Conservation (phyloP, 2,888 invertebrate genomes). For the Callyntrura sp. region DNA sequence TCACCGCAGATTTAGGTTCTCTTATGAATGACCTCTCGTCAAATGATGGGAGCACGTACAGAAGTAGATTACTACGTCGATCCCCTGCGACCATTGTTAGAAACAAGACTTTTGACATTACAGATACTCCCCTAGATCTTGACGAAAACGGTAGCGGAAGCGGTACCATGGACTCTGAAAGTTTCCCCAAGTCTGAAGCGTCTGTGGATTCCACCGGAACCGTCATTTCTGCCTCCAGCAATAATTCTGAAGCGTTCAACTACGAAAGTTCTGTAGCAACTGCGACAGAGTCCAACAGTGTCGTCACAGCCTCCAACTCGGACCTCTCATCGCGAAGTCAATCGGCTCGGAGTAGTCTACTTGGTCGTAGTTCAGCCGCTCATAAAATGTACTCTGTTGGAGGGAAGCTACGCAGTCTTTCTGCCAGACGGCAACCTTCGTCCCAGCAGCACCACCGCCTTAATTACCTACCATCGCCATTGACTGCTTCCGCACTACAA, state of each 20-base stretch:
- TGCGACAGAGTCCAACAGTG: neutral
- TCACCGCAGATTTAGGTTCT: too few species aligned
- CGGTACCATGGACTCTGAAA: neutral
- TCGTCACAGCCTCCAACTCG: conserved; percentile 30
- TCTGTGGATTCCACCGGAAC: conserved; percentile 23
- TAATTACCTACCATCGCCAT: conserved; percentile 12
- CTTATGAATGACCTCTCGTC: neutral
- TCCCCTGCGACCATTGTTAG: neutral
- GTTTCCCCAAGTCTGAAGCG: neutral
- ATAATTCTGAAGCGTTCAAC: neutral
- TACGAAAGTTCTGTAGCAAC: neutral
- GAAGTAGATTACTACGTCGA: neutral
- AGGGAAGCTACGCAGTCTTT: conserved; percentile 64
- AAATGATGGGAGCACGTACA: neutral
- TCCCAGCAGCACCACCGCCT: neutral
- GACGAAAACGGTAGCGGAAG: neutral
- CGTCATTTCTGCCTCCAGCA: neutral
- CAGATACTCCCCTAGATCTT: too few species aligned
- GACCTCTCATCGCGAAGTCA: conserved; percentile 60
- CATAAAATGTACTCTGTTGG: conserved; percentile 71
- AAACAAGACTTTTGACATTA: neutral
- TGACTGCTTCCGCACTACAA: neutral
- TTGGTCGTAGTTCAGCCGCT: conserved; percentile 43
- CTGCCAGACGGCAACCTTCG: conserved; percentile 40
- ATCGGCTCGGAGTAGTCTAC: conserved; percentile 57